phyloP scores from a whole-genome alignment of 2,797 vertebrate species.

The Sebastes baramenuke region DNA sequence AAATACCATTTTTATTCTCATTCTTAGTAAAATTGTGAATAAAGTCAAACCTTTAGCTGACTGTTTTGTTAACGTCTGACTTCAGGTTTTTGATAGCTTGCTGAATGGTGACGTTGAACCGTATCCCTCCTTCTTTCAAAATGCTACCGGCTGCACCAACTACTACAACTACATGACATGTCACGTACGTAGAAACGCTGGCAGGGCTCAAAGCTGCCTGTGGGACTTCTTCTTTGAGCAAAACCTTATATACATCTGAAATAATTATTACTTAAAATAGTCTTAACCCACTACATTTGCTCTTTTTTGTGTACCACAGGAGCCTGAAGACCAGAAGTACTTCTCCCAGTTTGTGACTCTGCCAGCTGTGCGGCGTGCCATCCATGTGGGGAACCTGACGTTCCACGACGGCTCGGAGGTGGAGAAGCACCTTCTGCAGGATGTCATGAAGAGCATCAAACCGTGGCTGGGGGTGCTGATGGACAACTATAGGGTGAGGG shows the following conservation, averaged over 20 bases:
- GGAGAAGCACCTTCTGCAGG: constrained; percentile 86
- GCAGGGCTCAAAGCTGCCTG: neutral
- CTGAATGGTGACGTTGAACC: constrained; percentile 80
- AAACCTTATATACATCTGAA: neutral
- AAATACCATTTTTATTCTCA: neutral
- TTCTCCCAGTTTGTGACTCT: constrained; percentile 85
- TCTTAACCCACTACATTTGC: neutral
- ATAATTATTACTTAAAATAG: neutral
- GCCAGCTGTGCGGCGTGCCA: constrained; percentile 81
- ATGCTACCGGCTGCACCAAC: constrained; percentile 87
- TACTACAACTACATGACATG: constrained; percentile 87
- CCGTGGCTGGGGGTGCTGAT: constrained; percentile 89
- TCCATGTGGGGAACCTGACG: constrained; percentile 88
- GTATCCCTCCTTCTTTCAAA: constrained; percentile 85
- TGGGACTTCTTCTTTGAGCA: neutral
- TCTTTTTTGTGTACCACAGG: constrained; percentile 57
- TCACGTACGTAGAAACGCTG: constrained; percentile 69
- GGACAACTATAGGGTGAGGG: constrained; percentile 88
- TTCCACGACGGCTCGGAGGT: constrained; percentile 84
- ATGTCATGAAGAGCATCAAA: constrained; percentile 89
- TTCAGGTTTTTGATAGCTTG: constrained; percentile 85
- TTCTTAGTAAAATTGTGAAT: neutral
- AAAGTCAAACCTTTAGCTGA: neutral
- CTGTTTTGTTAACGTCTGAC: neutral
- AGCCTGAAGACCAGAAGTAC: constrained; percentile 84